Conservation (phyloP, 2,113 vertebrate species). For the Varanus komodoensis region DNA sequence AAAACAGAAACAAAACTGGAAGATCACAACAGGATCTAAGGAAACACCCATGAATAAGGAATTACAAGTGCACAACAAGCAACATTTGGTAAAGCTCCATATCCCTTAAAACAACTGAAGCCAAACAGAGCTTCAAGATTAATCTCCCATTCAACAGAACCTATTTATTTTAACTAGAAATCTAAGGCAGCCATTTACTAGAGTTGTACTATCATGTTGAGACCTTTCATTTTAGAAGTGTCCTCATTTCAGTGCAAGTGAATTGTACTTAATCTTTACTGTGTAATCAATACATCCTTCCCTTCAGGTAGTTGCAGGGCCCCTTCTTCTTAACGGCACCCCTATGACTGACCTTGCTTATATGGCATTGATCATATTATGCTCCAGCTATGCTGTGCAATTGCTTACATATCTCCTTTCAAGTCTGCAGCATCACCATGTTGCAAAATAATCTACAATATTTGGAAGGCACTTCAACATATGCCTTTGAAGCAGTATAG, state of each 20-base stretch:
- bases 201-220: too few species aligned
- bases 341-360: neutral
- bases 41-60: too few species aligned
- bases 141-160: neutral
- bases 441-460: conserved; percentile 1
- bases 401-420: conserved; percentile 9
- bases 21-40: too few species aligned
- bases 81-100: too few species aligned
- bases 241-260: conserved; percentile 14
- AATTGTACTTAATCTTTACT: neutral
- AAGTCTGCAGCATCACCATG: neutral
- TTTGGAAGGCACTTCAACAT: neutral
- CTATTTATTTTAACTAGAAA: conserved; percentile 6
- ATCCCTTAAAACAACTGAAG: neutral
- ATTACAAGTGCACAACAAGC: too few species aligned
- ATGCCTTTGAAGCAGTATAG: conserved; percentile 7
- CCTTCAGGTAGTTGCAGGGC: conserved; percentile 3
- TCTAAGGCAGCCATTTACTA: neutral
- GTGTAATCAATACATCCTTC: conserved; percentile 37
- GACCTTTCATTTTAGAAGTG: neutral
- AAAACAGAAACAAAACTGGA: too few species aligned
- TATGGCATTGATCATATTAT: neutral
- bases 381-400: neutral
- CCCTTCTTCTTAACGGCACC: rapidly evolving
- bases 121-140: neutral